Percentiles rank a stretch among this genome's conserved stretches.
phyloP scores from a whole-genome alignment of 1,140 invertebrate genomes.

The Brachionus angularis region DNA sequence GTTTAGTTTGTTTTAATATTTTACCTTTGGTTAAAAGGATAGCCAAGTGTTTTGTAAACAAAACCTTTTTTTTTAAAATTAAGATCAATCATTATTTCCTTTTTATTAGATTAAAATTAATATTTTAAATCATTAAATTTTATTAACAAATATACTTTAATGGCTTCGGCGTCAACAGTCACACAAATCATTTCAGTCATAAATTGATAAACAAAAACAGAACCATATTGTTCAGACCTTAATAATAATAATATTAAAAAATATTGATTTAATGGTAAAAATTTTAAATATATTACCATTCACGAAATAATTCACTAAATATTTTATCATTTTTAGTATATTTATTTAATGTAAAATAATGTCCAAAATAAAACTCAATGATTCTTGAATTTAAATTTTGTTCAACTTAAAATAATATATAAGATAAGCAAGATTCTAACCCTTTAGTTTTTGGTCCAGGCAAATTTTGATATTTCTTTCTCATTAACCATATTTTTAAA shows the following conservation, averaged over 20 bases:
- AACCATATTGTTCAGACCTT: not conserved
- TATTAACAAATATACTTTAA: not conserved
- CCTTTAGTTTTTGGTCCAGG: slow-evolving; percentile 35
- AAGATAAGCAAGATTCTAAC: not conserved
- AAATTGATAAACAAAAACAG: not conserved
- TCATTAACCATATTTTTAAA: not conserved
- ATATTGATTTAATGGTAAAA: no score
- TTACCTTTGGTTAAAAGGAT: slow-evolving; percentile 1
- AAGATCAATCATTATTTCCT: not conserved
- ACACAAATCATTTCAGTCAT: not conserved
- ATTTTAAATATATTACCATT: no score
- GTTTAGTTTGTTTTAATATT: no score
- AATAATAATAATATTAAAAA: no score
- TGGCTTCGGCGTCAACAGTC: not conserved
- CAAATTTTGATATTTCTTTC: slow-evolving; percentile 4
- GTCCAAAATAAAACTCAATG: slow-evolving; percentile 16
- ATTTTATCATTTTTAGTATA: not conserved
- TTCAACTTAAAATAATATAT: no score
- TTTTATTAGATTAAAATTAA: not conserved
- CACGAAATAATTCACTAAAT: not conserved
- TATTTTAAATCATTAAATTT: not conserved
- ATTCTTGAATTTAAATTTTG: not conserved
- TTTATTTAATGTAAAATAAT: not conserved
- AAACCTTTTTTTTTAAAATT: slow-evolving; percentile 9
- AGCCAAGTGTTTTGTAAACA: slow-evolving; percentile 9